A percentile compares a stretch with the other conserved stretches of the same genome.
phyloP scores from a whole-genome alignment of 2,113 vertebrate genomes.

The Tricholaema leucomelas region DNA sequence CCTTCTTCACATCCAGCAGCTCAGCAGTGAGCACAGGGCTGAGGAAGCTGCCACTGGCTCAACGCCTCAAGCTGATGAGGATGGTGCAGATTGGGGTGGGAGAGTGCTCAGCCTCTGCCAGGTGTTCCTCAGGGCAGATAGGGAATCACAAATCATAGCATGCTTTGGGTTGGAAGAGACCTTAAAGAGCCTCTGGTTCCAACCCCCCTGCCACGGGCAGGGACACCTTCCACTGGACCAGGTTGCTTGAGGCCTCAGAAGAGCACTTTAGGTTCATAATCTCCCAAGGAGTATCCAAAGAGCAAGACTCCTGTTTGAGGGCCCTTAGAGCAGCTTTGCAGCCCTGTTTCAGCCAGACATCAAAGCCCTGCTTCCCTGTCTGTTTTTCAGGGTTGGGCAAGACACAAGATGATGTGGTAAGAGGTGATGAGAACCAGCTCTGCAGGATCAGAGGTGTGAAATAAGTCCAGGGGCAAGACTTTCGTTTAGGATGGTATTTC shows the following conservation, averaged over 20 bases:
- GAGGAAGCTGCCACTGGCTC: background rate
- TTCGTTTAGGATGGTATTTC: background rate
- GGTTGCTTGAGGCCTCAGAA: too few species aligned
- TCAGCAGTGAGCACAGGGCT: background rate
- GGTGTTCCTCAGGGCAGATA: background rate
- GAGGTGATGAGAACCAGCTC: slow-evolving; percentile 19
- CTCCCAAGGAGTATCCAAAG: background rate
- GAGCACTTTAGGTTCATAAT: background rate
- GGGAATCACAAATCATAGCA: too few species aligned
- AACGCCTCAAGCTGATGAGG: background rate
- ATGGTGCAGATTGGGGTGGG: background rate
- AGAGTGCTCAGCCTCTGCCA: background rate
- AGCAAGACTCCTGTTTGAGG: background rate
- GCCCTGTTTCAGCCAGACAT: background rate
- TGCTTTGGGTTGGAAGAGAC: too few species aligned
- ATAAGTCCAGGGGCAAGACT: background rate
- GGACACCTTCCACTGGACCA: too few species aligned
- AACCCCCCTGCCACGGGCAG: too few species aligned
- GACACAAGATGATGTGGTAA: slow-evolving; percentile 10
- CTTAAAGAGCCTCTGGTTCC: too few species aligned
- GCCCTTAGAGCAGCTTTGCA: background rate
- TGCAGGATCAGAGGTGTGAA: slow-evolving; percentile 4
- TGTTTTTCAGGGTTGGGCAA: slow-evolving; percentile 25
- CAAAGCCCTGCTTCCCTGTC: background rate
- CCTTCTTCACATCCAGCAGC: background rate